These are phyloP conservation scores for Aradus depressus DNA, from an alignment of 2,888 invertebrate species.

Conservation along the genomic window DNA sequence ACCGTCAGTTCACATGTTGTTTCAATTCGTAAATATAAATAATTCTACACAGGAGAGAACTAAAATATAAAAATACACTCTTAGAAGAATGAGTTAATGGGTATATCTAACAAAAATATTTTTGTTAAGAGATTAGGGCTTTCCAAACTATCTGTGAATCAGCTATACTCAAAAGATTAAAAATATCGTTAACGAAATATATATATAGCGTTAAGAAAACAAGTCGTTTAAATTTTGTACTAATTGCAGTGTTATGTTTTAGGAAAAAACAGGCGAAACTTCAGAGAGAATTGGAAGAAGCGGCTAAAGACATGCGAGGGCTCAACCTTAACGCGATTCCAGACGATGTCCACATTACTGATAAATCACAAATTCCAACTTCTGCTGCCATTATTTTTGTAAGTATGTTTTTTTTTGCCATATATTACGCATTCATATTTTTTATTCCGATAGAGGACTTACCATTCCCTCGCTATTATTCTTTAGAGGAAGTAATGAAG, in stretches of 20 bases:
- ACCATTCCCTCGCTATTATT: too few relatives aligned
- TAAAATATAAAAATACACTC: too few relatives aligned
- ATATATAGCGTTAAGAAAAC: background rate
- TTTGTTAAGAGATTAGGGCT: too few relatives aligned
- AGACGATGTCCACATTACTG: slow-evolving; percentile 35
- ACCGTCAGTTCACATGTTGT: too few relatives aligned
- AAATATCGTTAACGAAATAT: background rate
- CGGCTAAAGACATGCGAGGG: slow-evolving; percentile 60
- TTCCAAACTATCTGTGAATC: background rate
- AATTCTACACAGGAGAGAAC: too few relatives aligned
- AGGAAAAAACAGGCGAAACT: slow-evolving; percentile 81
- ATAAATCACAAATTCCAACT: slow-evolving; percentile 48
- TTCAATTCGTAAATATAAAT: too few relatives aligned
- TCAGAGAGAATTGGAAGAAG: slow-evolving; percentile 83
- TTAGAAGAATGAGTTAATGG: too few relatives aligned
- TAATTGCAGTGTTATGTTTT: slow-evolving; percentile 38
- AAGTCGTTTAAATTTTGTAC: background rate
- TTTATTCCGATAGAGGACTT: too few relatives aligned
- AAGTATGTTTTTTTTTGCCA: slow-evolving; percentile 45
- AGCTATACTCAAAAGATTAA: background rate
- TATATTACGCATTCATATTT: too few relatives aligned
- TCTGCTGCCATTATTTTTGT: slow-evolving; percentile 64
- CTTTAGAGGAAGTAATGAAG: too few relatives aligned
- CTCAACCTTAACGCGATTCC: slow-evolving; percentile 40
- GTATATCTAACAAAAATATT: too few relatives aligned